A percentile compares a stretch with the other conserved stretches of the same genome.
phyloP scores from a whole-genome alignment of 2,888 invertebrate species.

The Acanthosepion lycidas region DNA sequence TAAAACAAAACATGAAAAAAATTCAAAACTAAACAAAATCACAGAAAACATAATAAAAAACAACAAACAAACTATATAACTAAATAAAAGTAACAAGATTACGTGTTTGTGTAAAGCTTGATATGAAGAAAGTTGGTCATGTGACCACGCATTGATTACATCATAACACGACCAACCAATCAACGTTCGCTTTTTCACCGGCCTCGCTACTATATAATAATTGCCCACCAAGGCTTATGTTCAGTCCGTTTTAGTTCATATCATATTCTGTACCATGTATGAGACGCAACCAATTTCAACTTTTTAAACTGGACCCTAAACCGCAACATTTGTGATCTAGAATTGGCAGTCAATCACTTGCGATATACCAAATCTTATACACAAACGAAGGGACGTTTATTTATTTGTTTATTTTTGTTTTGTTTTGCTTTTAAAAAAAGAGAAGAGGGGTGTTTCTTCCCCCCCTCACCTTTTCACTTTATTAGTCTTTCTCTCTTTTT shows the following conservation, averaged over 20 bases:
- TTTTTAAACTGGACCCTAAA: not conserved
- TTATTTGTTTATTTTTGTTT: no score
- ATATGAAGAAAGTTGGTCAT: not conserved
- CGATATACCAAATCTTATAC: slow-evolving; percentile 6
- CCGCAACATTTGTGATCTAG: not conserved
- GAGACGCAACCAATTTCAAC: not conserved
- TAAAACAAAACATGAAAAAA: not conserved
- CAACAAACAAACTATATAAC: not conserved
- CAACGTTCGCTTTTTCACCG: not conserved
- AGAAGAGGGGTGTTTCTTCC: no score
- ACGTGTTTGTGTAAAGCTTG: not conserved
- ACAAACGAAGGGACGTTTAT: not conserved
- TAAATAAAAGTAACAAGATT: not conserved
- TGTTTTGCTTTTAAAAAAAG: no score
- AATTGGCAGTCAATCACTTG: not conserved
- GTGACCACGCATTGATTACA: not conserved
- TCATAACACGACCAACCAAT: not conserved
- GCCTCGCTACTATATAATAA: not conserved
- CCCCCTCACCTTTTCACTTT: not conserved
- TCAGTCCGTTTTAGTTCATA: not conserved
- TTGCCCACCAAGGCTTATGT: not conserved
- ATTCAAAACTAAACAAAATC: no score
- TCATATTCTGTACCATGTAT: not conserved
- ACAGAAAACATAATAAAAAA: no score
- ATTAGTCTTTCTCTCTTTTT: not conserved